These are phyloP conservation scores for Zaprionus davidi DNA, from an alignment of 1,140 invertebrate species.

Conservation along the genomic window DNA sequence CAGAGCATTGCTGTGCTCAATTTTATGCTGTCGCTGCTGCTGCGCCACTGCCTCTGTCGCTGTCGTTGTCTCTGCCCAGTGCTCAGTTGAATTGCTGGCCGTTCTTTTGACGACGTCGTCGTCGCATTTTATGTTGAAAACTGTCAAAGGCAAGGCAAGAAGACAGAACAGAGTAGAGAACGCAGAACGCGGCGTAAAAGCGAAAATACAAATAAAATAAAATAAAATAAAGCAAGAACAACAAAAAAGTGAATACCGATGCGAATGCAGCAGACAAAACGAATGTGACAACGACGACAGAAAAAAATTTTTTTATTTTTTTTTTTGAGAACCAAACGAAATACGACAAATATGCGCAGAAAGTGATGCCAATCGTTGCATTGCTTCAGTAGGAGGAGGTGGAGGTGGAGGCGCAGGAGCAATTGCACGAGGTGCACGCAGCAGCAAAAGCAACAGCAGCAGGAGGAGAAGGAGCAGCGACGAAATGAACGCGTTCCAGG, in stretches of 20 bases:
- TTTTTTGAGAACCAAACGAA: conserved; percentile 47
- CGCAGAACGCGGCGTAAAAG: conserved; percentile 63
- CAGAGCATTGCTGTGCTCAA: conserved; percentile 39
- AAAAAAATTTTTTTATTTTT: conserved; percentile 40
- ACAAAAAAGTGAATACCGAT: conserved; percentile 58
- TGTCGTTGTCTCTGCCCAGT: conserved; percentile 20
- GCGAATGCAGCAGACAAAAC: conserved; percentile 77
- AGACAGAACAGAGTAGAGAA: conserved; percentile 44
- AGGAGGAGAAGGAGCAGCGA: conserved; percentile 39
- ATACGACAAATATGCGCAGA: conserved; percentile 51
- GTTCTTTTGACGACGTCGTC: conserved; percentile 53
- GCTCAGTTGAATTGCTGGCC: conserved; percentile 60
- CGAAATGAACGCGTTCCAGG: conserved; percentile 79
- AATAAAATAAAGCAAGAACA: conserved; percentile 16
- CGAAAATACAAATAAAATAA: conserved; percentile 45
- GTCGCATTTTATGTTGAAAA: conserved; percentile 77
- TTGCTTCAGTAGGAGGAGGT: conserved; percentile 33
- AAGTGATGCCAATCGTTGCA: conserved; percentile 48
- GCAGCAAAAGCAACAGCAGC: conserved; percentile 17
- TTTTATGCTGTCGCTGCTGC: conserved; percentile 62
- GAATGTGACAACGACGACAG: conserved; percentile 76
- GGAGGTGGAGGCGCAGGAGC: neutral
- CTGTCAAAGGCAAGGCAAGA: conserved; percentile 72
- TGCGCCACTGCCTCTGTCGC: neutral
- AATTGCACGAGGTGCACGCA: neutral